These are phyloP conservation scores for Excalfactoria chinensis DNA, from an alignment of 2,113 vertebrate species.

Conservation along the genomic window DNA sequence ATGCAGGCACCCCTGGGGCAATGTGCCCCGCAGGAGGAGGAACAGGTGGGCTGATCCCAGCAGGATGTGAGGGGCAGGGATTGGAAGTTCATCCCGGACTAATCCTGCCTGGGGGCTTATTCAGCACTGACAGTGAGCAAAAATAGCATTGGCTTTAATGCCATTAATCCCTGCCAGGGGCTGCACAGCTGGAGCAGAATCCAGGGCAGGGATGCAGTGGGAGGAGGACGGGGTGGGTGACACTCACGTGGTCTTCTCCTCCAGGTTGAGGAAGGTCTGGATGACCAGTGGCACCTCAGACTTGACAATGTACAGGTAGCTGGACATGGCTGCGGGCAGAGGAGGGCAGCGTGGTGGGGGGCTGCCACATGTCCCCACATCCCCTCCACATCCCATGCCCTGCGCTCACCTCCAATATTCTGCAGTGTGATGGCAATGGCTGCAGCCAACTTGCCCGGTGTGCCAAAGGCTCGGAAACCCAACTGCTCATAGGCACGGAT, in stretches of 20 bases:
- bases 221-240: not conserved
- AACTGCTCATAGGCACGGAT: constrained; percentile 96
- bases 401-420: constrained; percentile 91
- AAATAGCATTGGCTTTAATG: constrained; percentile 76
- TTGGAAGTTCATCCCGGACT: constrained; percentile 72
- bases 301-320: constrained; percentile 98
- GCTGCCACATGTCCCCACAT: accelerated
- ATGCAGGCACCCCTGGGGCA: not conserved
- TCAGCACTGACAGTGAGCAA: constrained; percentile 59
- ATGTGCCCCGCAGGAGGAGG: not conserved
- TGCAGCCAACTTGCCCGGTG: constrained; percentile 92
- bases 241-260: constrained; percentile 87
- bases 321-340: constrained; percentile 91
- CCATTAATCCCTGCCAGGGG: constrained; percentile 63
- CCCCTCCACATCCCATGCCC: not conserved
- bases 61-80: constrained; percentile 53
- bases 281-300: constrained; percentile 97
- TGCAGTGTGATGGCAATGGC: constrained; percentile 94
- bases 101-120: constrained; percentile 70
- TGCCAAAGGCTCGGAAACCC: constrained; percentile 94
- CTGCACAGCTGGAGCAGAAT: constrained; percentile 64
- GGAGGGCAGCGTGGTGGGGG: not conserved
- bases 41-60: constrained; percentile 31
- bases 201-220: not conserved
- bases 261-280: constrained; percentile 91